phyloP scores from a whole-genome alignment of 1,140 invertebrate genomes.

The Drosophila sproati region DNA sequence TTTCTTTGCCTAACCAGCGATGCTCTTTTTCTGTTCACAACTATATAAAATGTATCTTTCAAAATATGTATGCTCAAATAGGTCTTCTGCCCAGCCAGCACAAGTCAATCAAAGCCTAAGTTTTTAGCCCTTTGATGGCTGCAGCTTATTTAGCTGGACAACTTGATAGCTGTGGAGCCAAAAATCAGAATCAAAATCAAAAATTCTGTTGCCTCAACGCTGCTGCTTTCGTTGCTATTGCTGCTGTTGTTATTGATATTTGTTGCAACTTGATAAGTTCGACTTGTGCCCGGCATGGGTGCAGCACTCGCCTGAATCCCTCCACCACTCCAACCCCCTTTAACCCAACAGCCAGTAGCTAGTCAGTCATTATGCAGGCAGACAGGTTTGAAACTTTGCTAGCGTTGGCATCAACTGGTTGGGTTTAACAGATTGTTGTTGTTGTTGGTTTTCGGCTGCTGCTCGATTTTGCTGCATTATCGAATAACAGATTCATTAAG shows the following conservation, averaged over 20 bases:
- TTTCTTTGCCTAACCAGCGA: too few species aligned
- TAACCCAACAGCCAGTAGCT: not conserved
- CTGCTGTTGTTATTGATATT: constrained; percentile 15
- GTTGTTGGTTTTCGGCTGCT: constrained; percentile 2
- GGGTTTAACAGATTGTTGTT: constrained; percentile 25
- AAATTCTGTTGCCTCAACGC: constrained; percentile 4
- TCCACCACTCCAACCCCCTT: not conserved
- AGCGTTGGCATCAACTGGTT: constrained; percentile 59
- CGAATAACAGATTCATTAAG: constrained; percentile 79
- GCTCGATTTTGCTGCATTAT: constrained; percentile 61
- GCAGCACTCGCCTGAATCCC: not conserved
- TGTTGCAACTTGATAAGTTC: constrained; percentile 57
- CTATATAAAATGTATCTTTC: too few species aligned
- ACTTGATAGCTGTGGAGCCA: not conserved
- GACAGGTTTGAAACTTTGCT: constrained; percentile 68
- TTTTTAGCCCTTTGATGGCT: too few species aligned
- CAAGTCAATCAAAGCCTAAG: too few species aligned
- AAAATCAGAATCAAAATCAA: constrained; percentile 19
- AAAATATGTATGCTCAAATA: too few species aligned
- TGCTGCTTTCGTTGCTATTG: not conserved
- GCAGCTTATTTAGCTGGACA: not conserved
- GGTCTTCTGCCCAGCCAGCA: not conserved
- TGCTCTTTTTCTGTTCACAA: too few species aligned
- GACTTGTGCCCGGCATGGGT: constrained; percentile 36
- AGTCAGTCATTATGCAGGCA: constrained; percentile 50